These are phyloP conservation scores for Spheniscus humboldti DNA, from an alignment of 2,797 vertebrate genomes.

Conservation along the genomic window DNA sequence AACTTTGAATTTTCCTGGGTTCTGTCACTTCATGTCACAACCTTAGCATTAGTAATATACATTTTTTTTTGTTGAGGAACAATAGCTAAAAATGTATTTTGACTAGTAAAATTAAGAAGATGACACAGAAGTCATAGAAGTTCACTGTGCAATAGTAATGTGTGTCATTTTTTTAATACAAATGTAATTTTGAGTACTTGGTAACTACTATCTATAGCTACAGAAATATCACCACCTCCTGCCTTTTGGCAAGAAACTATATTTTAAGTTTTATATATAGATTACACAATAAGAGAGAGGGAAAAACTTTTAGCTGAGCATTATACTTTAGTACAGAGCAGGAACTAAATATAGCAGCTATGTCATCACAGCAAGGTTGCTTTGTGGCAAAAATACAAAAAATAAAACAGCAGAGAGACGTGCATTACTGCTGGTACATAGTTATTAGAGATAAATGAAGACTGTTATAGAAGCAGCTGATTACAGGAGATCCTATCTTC, in stretches of 20 bases:
- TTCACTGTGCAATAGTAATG: constrained; percentile 40
- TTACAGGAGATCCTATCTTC: background rate
- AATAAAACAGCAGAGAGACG: background rate
- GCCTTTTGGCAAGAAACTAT: background rate
- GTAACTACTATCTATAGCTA: constrained; percentile 36
- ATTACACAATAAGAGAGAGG: background rate
- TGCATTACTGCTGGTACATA: background rate
- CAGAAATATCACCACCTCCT: constrained; percentile 33
- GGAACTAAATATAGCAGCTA: background rate
- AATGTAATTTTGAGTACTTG: constrained; percentile 22
- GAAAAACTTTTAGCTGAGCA: background rate
- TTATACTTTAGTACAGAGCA: background rate
- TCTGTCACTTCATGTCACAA: constrained; percentile 55
- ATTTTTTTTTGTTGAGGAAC: constrained; percentile 34
- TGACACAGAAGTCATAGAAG: constrained; percentile 56
- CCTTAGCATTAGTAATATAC: constrained; percentile 62
- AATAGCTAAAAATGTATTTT: constrained; percentile 72
- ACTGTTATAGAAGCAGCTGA: background rate
- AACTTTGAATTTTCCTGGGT: constrained; percentile 47
- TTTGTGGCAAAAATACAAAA: background rate
- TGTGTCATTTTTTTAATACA: constrained; percentile 53
- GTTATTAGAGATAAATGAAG: background rate
- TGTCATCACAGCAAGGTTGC: background rate
- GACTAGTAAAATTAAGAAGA: constrained; percentile 64
- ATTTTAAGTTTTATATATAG: constrained; percentile 36